phyloP scores from a whole-genome alignment of 1,140 invertebrate genomes.

The Agrilus planipennis region DNA sequence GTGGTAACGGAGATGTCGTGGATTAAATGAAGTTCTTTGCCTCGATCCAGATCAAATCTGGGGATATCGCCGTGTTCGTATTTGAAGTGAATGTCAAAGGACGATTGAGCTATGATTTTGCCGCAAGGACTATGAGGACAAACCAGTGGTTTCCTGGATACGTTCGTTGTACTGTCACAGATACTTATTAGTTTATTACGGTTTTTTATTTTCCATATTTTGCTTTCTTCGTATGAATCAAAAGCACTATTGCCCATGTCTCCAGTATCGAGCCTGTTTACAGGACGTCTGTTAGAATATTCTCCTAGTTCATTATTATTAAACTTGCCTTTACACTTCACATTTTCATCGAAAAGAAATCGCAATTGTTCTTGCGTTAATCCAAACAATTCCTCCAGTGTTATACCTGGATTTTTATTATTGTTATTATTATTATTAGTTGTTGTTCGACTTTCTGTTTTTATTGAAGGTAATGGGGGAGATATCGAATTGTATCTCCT shows the following conservation, averaged over 20 bases:
- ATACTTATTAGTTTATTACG: background rate
- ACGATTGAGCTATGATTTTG: constrained; percentile 26
- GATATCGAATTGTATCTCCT: constrained; percentile 15
- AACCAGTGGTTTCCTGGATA: constrained; percentile 22
- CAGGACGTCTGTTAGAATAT: background rate
- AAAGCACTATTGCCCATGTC: constrained; percentile 1
- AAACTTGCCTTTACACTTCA: constrained; percentile 10
- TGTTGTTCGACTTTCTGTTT: constrained; percentile 8
- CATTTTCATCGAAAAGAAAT: constrained; percentile 9
- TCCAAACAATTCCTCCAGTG: constrained; percentile 21
- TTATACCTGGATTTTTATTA: constrained; percentile 10
- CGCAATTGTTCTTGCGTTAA: constrained; percentile 14
- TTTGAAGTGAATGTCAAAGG: constrained; percentile 27
- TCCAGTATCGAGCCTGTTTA: background rate
- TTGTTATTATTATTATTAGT: constrained; percentile 2
- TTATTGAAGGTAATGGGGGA: constrained; percentile 6
- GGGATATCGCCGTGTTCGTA: constrained; percentile 24
- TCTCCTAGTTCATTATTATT: constrained; percentile 9
- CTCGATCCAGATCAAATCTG: constrained; percentile 16
- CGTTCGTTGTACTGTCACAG: constrained; percentile 5
- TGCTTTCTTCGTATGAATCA: constrained; percentile 1
- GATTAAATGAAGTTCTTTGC: constrained; percentile 18
- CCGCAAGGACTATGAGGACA: constrained; percentile 26
- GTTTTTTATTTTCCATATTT: background rate
- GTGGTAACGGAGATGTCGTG: constrained; percentile 16